Evolutionary conservation across 2,113 vertebrate species (phyloP), one percentile per base, ranked within the genome.

Genomic region (Paramisgurnus dabryanus): DNA sequence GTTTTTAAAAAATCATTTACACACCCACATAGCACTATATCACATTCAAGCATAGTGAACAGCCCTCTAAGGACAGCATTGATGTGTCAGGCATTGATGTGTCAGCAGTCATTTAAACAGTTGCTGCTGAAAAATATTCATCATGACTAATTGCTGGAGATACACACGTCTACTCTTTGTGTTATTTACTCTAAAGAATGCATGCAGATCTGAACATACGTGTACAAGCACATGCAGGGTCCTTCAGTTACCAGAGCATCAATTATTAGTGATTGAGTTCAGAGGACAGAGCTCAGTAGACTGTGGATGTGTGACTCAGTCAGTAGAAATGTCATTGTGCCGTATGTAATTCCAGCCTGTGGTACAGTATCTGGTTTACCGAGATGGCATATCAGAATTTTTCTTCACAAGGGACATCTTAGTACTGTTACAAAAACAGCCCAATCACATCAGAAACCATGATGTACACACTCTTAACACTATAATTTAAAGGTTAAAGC

Each of bases 271-370:
- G 15, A 78, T 80, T 47, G 43, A 39, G 82, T 84, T 89, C 87
- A 87, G 85, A 10, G 60, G 45, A 64, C 55, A 53, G 79, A 67
- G 76, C 55, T 49, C 69, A 67, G 79, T 72, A 50, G 64, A 60
- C 18, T 55, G 69, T 70, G 58, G 65, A 57, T 67, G 47, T 58
- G 67, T 67, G 60, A 34, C 22, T 79, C 58, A 71, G 71, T 82
- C 47, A 67, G 17, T 60, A 65, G 73, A 76, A 76, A 53, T n/a
- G 61, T 67, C 68, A 67, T 27, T n/a, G 49, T 22, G 15, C n/a
- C 9, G 83, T 12, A 39, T 85, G 91, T 91, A 93, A 93, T 93
- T 93, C 83, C 90, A 93, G 87, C 80, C 87, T 63, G 0, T 2
- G 75, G 85, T 34, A 34, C 27, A 34, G 27, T 88, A 85, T 91